Evolutionary conservation across 2,888 invertebrate genomes (phyloP), one percentile per base, ranked within the genome.

Genomic region (Clistopyga incitator): DNA sequence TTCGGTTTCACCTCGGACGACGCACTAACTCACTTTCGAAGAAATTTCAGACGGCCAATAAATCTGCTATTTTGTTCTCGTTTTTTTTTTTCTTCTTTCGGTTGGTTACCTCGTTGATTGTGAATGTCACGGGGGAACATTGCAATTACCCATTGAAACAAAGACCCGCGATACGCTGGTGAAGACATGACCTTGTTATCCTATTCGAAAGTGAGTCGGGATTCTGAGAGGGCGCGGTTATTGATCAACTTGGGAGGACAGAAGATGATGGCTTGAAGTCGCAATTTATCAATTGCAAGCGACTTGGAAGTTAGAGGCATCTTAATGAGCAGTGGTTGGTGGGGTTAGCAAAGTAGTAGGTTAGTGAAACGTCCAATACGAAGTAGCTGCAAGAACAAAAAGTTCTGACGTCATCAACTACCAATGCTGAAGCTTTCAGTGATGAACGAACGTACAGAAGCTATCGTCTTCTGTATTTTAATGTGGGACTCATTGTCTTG

Each of bases 1-100:
- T 18, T n/a, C 34, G 45, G 61, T 70, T 78, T 78, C 78, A 78
- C 42, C 54, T 71, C 20, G 47, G 52, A 42, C 59, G 59, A 50
- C 56, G 56, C 25, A 10, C 23, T 56, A 13, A 25, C 11, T 25
- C 23, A 15, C 56, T 72, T 72, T 72, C 72, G 59, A 23, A 23
- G 45, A 45, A 59, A 59, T 72, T 72, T 23, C 54, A 4, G n/a
- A 42, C 10, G 3, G 2, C 59, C 38, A 10, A 29, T 52, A 52
- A 70, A n/a, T 10, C 13, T 6, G 8, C 29, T 18, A 38, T 15
- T 25, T 25, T n/a, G 10, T 50, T 70, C 29, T 29, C 29, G 25
- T 25, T 50, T 34, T 50, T n/a, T 18, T 50, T 50, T n/a, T n/a
- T n/a, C n/a, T n/a, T n/a, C n/a, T n/a, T n/a, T n/a, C n/a, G n/a